Base-by-base conservation (phyloP, 2,888 invertebrate species). In the Spatulosminthurus flaviceps region DNA sequence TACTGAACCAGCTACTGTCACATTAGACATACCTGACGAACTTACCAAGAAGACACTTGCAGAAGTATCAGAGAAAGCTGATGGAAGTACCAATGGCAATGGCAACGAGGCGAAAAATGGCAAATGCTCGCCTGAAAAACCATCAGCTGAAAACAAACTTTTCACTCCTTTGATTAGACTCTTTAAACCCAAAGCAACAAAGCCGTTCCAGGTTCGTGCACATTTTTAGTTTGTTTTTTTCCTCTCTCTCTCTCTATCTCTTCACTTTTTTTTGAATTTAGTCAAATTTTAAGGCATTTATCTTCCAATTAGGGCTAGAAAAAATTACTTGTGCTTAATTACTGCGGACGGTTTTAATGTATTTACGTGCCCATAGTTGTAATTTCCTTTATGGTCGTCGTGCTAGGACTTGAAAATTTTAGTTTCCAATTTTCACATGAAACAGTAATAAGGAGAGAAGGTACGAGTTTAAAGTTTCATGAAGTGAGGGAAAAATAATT, bases 11-110 rank as follows among this genome's bases (percentile, higher is more conserved):
- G 76, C 51, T 21, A 42, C 76, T 76, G 76, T 79, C 43, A 76
- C 70, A 28, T 24, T 79, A 22, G 75, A 76, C 69, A 71, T 79
- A 70, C 71, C 75, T 60, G 79, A 76, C 21, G 79, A 79, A 16
- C 26, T 22, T 16, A 51, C 51, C 51, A 51, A 51, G 69, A 34
- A 67, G n/a, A 1, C 74, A 41, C 22, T 16, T 26, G 34, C 29
- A 75, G 61, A 60, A 19, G 22, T 61, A 21, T n/a, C 75, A 26
- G 42, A 75, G 42, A 75, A 75, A 64, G 75, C n/a, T 60, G 64
- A 67, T 26, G 67, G 67, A 16, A 67, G 67, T 16, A 67, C 67
- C 22, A 67, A 66, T 29, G 61, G 51, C 13, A 29, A 24, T n/a
- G 26, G 26, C 64, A 75, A 21, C 21, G 75, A 75, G 22, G 64